These are phyloP conservation scores for Onychostoma macrolepis DNA, from an alignment of 2,113 vertebrate genomes.

Conservation along the genomic window DNA sequence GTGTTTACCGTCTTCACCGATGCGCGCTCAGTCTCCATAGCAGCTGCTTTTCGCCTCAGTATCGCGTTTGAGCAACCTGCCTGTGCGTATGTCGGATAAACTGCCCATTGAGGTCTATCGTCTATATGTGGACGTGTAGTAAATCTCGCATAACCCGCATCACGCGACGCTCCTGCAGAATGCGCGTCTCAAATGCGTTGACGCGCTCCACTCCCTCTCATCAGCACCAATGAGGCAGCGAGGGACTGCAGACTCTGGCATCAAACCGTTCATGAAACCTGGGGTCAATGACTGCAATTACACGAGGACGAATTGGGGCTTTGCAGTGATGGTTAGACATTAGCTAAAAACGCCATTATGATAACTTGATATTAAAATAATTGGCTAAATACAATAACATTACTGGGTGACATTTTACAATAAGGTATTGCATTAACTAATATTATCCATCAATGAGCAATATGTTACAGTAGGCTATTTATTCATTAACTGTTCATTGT, in stretches of 20 bases:
- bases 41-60: background rate
- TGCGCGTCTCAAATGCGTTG: background rate
- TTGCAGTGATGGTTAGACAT: background rate
- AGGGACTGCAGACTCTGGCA: background rate
- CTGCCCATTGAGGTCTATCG: background rate
- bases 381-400: background rate
- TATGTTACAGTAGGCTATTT: too few relatives aligned
- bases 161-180: constrained; percentile 17
- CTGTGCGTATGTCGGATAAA: background rate
- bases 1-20: constrained; percentile 4
- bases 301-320: background rate
- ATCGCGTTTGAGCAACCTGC: background rate
- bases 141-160: background rate
- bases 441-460: too few relatives aligned
- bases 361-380: background rate
- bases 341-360: background rate
- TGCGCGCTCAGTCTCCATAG: constrained; percentile 25
- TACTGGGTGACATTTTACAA: too few relatives aligned
- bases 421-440: too few relatives aligned
- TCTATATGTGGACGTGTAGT: background rate
- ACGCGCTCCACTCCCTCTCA: constrained; percentile 27
- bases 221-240: constrained; percentile 24
- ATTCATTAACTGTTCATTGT: too few relatives aligned
- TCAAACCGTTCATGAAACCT: background rate
- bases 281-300: background rate